phyloP scores from a whole-genome alignment of 2,888 invertebrate species.

The Sphaerophoria taeniata region DNA sequence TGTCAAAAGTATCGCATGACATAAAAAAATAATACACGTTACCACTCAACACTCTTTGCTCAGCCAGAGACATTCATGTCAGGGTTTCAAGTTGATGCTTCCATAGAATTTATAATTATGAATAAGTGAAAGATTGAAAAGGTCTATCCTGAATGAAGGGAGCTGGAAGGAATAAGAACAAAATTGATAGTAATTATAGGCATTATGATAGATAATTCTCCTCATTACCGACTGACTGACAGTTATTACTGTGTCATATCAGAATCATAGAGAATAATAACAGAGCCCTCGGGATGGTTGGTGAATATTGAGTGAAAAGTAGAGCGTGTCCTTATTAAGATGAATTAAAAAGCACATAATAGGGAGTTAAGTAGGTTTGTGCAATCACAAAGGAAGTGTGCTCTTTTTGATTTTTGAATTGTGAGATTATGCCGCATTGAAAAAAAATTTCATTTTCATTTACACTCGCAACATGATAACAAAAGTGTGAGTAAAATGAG shows the following conservation, averaged over 20 bases:
- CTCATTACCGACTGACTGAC: constrained; percentile 38
- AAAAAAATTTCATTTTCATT: too few species aligned
- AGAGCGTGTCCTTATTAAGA: constrained; percentile 41
- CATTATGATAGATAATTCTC: constrained; percentile 43
- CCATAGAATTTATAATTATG: not conserved
- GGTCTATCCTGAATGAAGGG: not conserved
- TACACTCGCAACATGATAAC: too few species aligned
- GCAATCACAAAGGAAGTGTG: not conserved
- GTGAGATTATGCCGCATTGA: too few species aligned
- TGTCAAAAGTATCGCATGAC: constrained; percentile 37
- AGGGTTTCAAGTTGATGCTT: constrained; percentile 23
- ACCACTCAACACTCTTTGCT: too few species aligned
- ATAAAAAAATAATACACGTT: not conserved
- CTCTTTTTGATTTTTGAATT: too few species aligned
- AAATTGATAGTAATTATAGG: constrained; percentile 45
- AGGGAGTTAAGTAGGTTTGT: not conserved
- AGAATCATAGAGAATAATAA: constrained; percentile 10
- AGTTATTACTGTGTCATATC: constrained; percentile 20
- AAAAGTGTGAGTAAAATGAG: too few species aligned
- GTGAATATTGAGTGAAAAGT: constrained; percentile 19
- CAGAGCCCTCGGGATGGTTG: not conserved
- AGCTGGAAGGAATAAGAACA: not conserved
- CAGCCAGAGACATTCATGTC: constrained; percentile 18
- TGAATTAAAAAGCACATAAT: constrained; percentile 12
- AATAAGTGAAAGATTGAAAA: not conserved